Evolutionary conservation across 92 coral and sea anemone species (phyloP).

Genomic region (Diadumene lineata): DNA sequence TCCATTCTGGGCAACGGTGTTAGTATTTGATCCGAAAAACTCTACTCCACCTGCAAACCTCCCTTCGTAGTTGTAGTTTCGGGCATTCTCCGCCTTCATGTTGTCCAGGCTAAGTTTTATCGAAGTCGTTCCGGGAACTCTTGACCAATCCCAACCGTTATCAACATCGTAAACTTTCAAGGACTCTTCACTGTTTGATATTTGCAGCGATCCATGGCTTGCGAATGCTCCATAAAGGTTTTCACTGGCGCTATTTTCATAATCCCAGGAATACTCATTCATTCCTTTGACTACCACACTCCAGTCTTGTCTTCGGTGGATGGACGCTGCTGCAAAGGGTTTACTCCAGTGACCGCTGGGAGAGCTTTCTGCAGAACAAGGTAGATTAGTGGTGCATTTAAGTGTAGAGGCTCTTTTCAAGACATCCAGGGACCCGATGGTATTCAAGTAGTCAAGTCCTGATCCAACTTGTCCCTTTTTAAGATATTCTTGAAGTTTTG

Average conservation of each 20-base stretch:
- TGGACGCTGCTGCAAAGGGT: slow-evolving; percentile 71
- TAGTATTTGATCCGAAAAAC: slow-evolving; percentile 41
- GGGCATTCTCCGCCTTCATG: slow-evolving; percentile 9
- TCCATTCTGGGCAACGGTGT: slow-evolving; percentile 53
- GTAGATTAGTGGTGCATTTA: background rate
- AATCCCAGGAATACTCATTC: slow-evolving; percentile 65
- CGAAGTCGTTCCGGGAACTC: slow-evolving; percentile 79
- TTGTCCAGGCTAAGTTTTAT: slow-evolving; percentile 35
- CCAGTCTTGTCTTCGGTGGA: slow-evolving; percentile 77
- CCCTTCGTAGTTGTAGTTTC: slow-evolving; percentile 44
- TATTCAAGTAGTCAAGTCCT: slow-evolving; percentile 34
- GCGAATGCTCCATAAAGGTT: slow-evolving; percentile 64
- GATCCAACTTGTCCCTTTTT: slow-evolving; percentile 15
- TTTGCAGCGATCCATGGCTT: slow-evolving; percentile 67
- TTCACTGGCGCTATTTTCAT: slow-evolving; percentile 36
- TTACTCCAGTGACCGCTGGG: slow-evolving; percentile 83
- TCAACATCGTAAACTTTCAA: slow-evolving; percentile 55
- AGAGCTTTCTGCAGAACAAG: slow-evolving; percentile 41
- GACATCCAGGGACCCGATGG: slow-evolving; percentile 55
- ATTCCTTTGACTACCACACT: slow-evolving; percentile 75
- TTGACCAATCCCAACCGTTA: slow-evolving; percentile 82
- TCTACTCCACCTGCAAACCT: slow-evolving; percentile 70
- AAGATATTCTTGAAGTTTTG: slow-evolving; percentile 13
- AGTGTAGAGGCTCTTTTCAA: slow-evolving; percentile 17
- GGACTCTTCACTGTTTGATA: slow-evolving; percentile 58